Evolutionary conservation across 92 coral and sea anemone species (phyloP), one percentile per base, ranked within the genome.

Genomic region (Epizoanthus illoricatus): DNA sequence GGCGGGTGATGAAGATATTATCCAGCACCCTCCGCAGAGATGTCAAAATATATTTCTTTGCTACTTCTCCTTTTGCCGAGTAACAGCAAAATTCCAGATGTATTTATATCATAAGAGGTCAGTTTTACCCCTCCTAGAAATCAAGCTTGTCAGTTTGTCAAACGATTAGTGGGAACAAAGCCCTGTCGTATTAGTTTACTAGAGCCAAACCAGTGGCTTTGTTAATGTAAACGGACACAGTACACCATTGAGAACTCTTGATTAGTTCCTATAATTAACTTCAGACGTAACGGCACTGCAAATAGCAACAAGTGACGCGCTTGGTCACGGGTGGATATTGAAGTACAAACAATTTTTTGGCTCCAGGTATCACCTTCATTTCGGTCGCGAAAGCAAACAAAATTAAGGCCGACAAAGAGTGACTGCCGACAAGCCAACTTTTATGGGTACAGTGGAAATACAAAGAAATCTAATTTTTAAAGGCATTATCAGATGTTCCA

Each of bases 131-230:
- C 39, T 39, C n/a, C 28, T 16, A 47, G 39, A 49, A 71, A 19
- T 69, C 55, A 42, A 71, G 36, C 2, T 41, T 40, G 75, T 71
- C 75, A 71, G 15, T 41, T 52, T 71, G 75, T 71, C 75, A 71
- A 71, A 17, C 43, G 43, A 67, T 15, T 67, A 67, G 11, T 4
- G 42, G 36, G 13, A 20, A 67, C 36, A 67, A 20, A 67, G 41
- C 42, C 36, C 7, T 4, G 20, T 71, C 47, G 20, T 1, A 71
- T 71, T 45, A 71, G 76, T 71, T 57, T 52, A 71, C 73, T 40
- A 21, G 20, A 16, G 4, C 19, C 73, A 18, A 42, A 43, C 28
- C 40, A 71, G 76, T 43, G 76, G 59, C 60, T 71, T 71, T 71
- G 56, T 18, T 4, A 43, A 47, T 20, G 76, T 71, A 71, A 71